Evolutionary conservation across 2,888 invertebrate genomes (phyloP), one percentile per base, ranked within the genome.

Genomic region (Norana najaformis): DNA sequence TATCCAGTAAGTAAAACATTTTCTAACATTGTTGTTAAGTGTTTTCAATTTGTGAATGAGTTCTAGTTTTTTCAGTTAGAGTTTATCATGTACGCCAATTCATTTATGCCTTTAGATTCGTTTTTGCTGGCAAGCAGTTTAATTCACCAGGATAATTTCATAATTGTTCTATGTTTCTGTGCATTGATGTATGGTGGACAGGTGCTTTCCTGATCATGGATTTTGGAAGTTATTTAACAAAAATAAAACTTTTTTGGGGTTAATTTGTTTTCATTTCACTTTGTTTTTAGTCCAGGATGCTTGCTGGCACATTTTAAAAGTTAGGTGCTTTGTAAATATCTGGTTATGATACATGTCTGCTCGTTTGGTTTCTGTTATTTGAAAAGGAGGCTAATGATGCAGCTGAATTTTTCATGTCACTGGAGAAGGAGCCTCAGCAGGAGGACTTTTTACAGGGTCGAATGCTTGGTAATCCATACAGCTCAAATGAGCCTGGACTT

Each of bases 381-480:
- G 69, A 69, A 8, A 16, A 95, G 95, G 98, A 99, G 94, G 98
- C 99, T 95, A 98, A 98, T 94, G 98, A 98, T 94, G 97, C 98
- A 6, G 98, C 98, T 0, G 99, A 99, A 95, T 99, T 99, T 95
- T 98, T 98, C 96, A 96, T 99, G 91, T 97, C 98, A 0, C 96
- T 99, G 13, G 99, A 99, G 94, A 99, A 99, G 94, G 99, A 99
- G 95, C 97, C 98, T 0, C 99, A 99, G 93, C 99, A 99, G 94
- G 99, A 99, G 95, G 99, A 99, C 95, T 99, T 99, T 95, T 96
- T 99, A 93, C 98, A 98, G 96, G 98, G 98, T 16, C 96, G 99
- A 82, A 99, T 99, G 99, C 96, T 98, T 93, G 99, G 99, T 89
- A 99, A 99, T 96, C 99, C 99, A 0, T 99, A 99, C 95, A 98